These are phyloP conservation scores for Aplochiton taeniatus DNA, from an alignment of 2,797 vertebrate species.

Conservation along the genomic window DNA sequence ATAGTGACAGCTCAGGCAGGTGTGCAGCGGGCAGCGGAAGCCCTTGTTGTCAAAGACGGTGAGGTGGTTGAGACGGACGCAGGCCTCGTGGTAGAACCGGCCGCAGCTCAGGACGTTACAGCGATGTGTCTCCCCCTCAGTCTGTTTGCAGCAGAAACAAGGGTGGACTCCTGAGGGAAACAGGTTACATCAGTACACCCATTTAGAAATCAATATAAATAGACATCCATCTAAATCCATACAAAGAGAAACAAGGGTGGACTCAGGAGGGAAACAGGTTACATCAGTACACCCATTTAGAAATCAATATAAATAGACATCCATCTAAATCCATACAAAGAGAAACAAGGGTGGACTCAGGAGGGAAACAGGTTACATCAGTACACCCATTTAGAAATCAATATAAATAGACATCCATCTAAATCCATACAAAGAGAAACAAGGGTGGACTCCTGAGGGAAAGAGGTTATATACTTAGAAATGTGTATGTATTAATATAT, in stretches of 20 bases:
- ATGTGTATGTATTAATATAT: too few species aligned
- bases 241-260: conserved; percentile 90
- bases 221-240: too few species aligned
- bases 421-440: too few species aligned
- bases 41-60: conserved; percentile 91
- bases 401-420: too few species aligned
- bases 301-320: not conserved
- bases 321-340: too few species aligned
- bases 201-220: not conserved
- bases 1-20: conserved; percentile 92
- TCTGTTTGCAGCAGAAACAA: conserved; percentile 92
- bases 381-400: not conserved
- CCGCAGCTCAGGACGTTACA: conserved; percentile 91
- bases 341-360: conserved; percentile 91
- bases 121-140: conserved; percentile 82
- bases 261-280: conserved; percentile 73
- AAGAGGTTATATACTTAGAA: not conserved
- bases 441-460: conserved; percentile 83
- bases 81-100: conserved; percentile 94
- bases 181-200: not conserved
- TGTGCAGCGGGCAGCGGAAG: conserved; percentile 94
- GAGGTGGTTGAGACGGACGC: conserved; percentile 83
- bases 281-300: not conserved
- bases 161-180: conserved; percentile 81
- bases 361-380: conserved; percentile 6